Percentiles rank a stretch among this genome's conserved stretches.
phyloP scores from a whole-genome alignment of 2,113 vertebrate species.

The Aphyosemion australe region DNA sequence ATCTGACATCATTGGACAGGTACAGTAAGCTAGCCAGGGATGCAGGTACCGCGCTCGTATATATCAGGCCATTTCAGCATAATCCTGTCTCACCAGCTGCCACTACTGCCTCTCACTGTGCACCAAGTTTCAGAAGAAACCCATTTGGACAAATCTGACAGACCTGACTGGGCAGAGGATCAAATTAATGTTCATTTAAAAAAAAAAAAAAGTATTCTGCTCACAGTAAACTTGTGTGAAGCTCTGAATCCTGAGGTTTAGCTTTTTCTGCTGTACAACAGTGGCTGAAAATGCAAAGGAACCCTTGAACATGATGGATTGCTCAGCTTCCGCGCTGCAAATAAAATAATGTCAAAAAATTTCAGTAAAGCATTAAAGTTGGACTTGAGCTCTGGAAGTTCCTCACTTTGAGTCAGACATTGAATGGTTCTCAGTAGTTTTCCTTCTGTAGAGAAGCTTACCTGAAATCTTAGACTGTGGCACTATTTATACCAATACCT shows the following conservation, averaged over 20 bases:
- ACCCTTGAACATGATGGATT: conserved; percentile 47
- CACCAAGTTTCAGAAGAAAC: conserved; percentile 17
- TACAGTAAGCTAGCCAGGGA: conserved; percentile 38
- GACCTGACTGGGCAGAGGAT: conserved; percentile 25
- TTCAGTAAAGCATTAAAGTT: conserved; percentile 13
- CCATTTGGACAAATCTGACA: conserved; percentile 19
- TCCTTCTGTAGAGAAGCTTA: neutral
- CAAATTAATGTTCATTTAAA: conserved; percentile 26
- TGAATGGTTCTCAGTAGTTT: conserved; percentile 1
- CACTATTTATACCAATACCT: neutral
- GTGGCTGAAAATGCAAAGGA: conserved; percentile 46
- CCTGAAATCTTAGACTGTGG: conserved; percentile 1
- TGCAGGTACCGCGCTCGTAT: conserved; percentile 36
- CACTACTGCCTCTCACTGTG: conserved; percentile 13
- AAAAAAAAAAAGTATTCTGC: conserved; percentile 16
- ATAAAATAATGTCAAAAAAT: conserved; percentile 34
- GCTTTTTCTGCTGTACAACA: conserved; percentile 27
- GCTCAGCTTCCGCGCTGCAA: conserved; percentile 25
- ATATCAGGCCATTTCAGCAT: conserved; percentile 17
- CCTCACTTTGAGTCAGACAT: conserved; percentile 6
- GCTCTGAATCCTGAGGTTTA: conserved; percentile 14
- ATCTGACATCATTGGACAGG: conserved; percentile 61
- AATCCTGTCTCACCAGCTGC: conserved; percentile 33
- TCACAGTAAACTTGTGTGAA: conserved; percentile 29
- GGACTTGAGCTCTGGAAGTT: conserved; percentile 5